phyloP scores from a whole-genome alignment of 2,797 vertebrate species.

The Jordanella pulchra region DNA sequence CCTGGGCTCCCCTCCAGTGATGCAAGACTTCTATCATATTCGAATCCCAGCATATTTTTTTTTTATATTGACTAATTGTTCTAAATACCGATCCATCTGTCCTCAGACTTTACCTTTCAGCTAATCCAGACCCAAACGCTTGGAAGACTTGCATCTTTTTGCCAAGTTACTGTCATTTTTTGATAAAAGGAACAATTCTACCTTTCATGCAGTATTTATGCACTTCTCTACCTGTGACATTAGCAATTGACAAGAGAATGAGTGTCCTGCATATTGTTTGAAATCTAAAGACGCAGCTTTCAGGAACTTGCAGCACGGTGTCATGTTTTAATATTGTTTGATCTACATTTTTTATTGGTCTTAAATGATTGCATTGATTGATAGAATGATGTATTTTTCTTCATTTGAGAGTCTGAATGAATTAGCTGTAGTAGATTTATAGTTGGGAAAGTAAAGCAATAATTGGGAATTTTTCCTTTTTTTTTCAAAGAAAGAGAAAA shows the following conservation, averaged over 20 bases:
- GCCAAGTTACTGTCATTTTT: slow-evolving; percentile 27
- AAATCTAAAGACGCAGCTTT: slow-evolving; percentile 43
- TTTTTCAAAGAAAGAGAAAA: neutral
- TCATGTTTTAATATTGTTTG: slow-evolving; percentile 8
- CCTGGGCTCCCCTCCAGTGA: slow-evolving; percentile 31
- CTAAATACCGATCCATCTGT: slow-evolving; percentile 17
- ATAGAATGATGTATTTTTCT: slow-evolving; percentile 35
- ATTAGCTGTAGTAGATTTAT: slow-evolving; percentile 6
- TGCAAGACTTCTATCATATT: slow-evolving; percentile 48
- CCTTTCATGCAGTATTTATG: slow-evolving; percentile 63
- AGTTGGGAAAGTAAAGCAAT: slow-evolving; percentile 35
- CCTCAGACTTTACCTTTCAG: slow-evolving; percentile 51
- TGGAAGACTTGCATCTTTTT: slow-evolving; percentile 30
- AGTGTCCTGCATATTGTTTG: slow-evolving; percentile 22
- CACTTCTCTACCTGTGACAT: slow-evolving; percentile 57
- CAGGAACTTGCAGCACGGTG: slow-evolving; percentile 18
- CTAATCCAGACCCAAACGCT: slow-evolving; percentile 26
- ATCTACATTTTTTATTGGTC: slow-evolving; percentile 12
- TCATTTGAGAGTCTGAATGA: slow-evolving; percentile 17
- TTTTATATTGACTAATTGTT: slow-evolving; percentile 36
- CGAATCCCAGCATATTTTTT: slow-evolving; percentile 34
- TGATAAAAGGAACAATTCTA: slow-evolving; percentile 28
- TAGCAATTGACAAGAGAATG: slow-evolving; percentile 10
- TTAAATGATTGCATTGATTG: slow-evolving; percentile 1
- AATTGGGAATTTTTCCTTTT: slow-evolving; percentile 18